Evolutionary conservation across 1,140 invertebrate genomes (phyloP).

Genomic region (Oreohelix idahoensis): DNA sequence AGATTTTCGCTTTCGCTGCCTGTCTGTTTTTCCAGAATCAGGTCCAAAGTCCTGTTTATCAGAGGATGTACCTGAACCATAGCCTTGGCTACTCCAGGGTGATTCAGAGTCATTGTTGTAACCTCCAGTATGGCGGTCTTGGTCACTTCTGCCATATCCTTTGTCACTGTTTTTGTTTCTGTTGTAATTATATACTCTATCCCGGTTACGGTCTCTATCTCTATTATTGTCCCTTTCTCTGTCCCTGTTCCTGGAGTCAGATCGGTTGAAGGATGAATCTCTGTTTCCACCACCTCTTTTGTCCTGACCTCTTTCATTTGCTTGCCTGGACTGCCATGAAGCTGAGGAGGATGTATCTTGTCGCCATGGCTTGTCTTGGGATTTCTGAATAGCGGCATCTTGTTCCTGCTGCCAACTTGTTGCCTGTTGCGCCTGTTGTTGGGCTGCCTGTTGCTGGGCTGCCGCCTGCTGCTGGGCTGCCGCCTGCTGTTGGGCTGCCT

Average conservation of each 20-base stretch:
- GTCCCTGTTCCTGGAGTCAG: slow-evolving; percentile 25
- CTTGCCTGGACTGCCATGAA: slow-evolving; percentile 14
- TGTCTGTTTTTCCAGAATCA: slow-evolving; percentile 24
- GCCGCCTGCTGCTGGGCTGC: background rate
- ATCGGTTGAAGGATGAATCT: slow-evolving; percentile 2
- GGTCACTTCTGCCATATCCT: slow-evolving; percentile 16
- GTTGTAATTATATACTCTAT: slow-evolving; percentile 35
- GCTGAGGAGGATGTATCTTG: slow-evolving; percentile 19
- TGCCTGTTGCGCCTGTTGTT: slow-evolving; percentile 6
- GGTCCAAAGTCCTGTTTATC: slow-evolving; percentile 23
- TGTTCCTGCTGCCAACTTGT: slow-evolving; percentile 31
- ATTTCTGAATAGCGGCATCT: background rate
- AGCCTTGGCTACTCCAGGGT: slow-evolving; percentile 5
- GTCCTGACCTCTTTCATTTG: background rate
- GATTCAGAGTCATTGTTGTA: slow-evolving; percentile 6
- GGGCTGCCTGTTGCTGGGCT: background rate
- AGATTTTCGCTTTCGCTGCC: slow-evolving; percentile 34
- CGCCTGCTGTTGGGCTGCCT: background rate
- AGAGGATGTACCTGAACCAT: slow-evolving; percentile 5
- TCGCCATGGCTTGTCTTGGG: slow-evolving; percentile 25
- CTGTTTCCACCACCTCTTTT: background rate
- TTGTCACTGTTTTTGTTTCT: slow-evolving; percentile 22
- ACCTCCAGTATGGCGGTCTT: background rate
- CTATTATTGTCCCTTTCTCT: slow-evolving; percentile 26
- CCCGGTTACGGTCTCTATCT: slow-evolving; percentile 36